Base-by-base conservation (phyloP, 1,140 invertebrate species). In the Drosophila arawakana region DNA sequence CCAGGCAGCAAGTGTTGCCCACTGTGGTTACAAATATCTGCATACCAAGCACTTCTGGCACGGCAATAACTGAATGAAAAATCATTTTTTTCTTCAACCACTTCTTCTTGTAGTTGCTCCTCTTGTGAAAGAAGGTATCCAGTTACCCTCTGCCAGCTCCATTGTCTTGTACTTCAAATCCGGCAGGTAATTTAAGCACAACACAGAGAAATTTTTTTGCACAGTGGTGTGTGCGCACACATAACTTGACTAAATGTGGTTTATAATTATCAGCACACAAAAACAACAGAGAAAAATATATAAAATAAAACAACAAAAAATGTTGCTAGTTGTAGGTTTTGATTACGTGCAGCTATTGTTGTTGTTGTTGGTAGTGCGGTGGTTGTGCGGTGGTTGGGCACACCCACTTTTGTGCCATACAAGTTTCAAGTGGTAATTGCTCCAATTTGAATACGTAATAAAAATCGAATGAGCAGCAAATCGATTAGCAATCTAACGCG, bases 401-500 rank as follows among this genome's bases (percentile, higher is more conserved):
- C 84, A 88, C 84, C 84, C 84, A 88, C 84, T 78, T 80, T 75
- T 77, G 82, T 83, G 80, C 65, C 76, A 88, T 84, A 89, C 84
- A 69, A 73, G 84, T 86, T 89, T 49, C 77, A 80, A 86, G 80
- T 86, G 84, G 84, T 89, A 89, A 89, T 89, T 89, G 84, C 84
- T 89, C 84, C 85, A 89, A 89, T 89, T 89, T 89, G 84, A 89
- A 89, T 89, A 89, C 85, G 81, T 83, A 81, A 89, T 89, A 89
- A 89, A 78, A 89, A 83, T 78, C 77, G 78, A 84, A 88, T 88
- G 84, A 88, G 78, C 85, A 89, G 84, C 85, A 89, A 89, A 89
- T 89, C 84, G 85, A 89, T 89, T 89, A 89, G 85, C 82, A 75
- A 89, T 89, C 84, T 90, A 89, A 88, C 84, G 84, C 80, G 84